phyloP scores from a whole-genome alignment of 1,140 invertebrate species.

The Ericerus pela region DNA sequence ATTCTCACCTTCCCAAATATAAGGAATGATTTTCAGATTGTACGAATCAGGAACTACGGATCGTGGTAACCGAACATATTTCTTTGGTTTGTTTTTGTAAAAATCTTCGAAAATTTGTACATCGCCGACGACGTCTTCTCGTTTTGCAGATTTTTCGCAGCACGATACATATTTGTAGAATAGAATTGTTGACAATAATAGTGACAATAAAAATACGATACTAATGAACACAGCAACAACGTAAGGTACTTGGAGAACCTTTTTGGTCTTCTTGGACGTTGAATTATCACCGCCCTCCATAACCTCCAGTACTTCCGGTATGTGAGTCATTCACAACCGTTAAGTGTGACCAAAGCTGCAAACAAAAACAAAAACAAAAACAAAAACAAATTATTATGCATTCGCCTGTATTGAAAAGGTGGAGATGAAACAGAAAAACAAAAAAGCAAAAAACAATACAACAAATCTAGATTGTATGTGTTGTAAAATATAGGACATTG shows the following conservation, averaged over 20 bases:
- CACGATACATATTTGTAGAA: conserved; percentile 2
- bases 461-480: too few species aligned
- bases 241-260: conserved; percentile 2
- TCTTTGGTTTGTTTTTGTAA: neutral
- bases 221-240: neutral
- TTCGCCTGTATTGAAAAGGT: too few species aligned
- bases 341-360: neutral
- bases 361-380: neutral
- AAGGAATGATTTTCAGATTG: conserved; percentile 49
- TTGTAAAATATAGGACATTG: too few species aligned
- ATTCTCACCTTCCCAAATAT: conserved; percentile 37
- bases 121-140: neutral
- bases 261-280: conserved; percentile 2
- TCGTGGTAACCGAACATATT: conserved; percentile 46
- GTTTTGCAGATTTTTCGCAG: neutral
- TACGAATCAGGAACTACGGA: conserved; percentile 50
- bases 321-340: conserved; percentile 10
- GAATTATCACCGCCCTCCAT: conserved; percentile 7
- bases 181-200: neutral
- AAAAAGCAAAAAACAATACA: too few species aligned
- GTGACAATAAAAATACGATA: conserved; percentile 1
- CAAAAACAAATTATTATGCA: too few species aligned
- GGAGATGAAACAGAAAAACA: too few species aligned
- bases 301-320: conserved; percentile 8
- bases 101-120: neutral